A percentile compares a stretch with the other conserved stretches of the same genome.
Evolutionary conservation across 2,113 vertebrate species (phyloP).

Genomic region (Chrysemys picta): DNA sequence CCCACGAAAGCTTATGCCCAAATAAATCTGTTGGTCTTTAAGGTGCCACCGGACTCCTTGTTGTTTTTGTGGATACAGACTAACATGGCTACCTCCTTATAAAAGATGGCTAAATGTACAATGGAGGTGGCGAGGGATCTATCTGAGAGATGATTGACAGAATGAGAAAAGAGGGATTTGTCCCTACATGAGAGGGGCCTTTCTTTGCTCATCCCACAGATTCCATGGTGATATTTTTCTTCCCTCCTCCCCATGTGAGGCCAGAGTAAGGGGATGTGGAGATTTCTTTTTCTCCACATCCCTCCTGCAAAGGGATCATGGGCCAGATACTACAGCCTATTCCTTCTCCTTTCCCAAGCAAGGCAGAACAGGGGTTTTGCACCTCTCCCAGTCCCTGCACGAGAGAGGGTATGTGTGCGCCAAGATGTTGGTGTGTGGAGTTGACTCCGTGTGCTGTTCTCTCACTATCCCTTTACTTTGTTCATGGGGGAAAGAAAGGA

Average conservation of each 20-base stretch:
- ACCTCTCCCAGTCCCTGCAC: rapidly evolving
- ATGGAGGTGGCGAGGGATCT: neutral
- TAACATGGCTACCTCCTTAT: too few relatives aligned
- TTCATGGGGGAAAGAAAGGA: neutral
- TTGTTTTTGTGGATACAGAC: too few relatives aligned
- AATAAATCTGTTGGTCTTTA: too few relatives aligned
- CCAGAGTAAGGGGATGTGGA: neutral
- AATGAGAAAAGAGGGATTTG: neutral
- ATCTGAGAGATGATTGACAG: neutral
- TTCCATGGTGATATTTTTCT: neutral
- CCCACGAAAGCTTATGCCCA: too few relatives aligned
- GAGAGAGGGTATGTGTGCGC: neutral
- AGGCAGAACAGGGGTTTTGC: neutral
- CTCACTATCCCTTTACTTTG: neutral
- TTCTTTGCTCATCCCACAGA: neutral
- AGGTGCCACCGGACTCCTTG: too few relatives aligned
- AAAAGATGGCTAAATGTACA: neutral
- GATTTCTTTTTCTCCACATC: neutral
- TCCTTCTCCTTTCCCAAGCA: too few relatives aligned
- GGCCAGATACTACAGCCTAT: neutral
- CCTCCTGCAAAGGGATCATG: neutral
- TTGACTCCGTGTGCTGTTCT: rapidly evolving
- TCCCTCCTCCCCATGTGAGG: neutral
- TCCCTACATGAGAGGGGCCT: neutral
- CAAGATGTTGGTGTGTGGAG: rapidly evolving